Percentiles rank a stretch among this genome's conserved stretches.
Conservation (phyloP, 2,113 vertebrate species). For the Xenopus borealis region DNA sequence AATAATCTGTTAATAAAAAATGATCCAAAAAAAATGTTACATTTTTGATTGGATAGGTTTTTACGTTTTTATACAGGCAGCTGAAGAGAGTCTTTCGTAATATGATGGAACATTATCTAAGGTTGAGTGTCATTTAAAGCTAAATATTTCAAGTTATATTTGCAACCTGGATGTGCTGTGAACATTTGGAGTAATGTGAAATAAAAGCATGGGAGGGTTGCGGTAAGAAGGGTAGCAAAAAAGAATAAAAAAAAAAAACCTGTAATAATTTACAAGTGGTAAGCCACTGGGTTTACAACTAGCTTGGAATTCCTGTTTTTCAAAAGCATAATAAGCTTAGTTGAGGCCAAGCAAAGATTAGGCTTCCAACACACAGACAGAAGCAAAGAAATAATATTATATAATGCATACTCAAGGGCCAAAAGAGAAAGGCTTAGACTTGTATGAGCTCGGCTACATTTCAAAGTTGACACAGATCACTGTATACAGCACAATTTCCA, state of each 20-base stretch:
- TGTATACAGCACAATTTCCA: constrained; percentile 29
- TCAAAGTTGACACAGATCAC: constrained; percentile 36
- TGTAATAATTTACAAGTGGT: constrained; percentile 42
- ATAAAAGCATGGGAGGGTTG: constrained; percentile 34
- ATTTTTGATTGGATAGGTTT: too few species aligned
- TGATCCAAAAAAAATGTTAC: too few species aligned
- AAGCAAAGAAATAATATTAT: constrained; percentile 41
- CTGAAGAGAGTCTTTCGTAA: too few species aligned
- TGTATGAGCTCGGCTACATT: constrained; percentile 38
- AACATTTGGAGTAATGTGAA: constrained; percentile 7
- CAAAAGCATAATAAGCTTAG: constrained; percentile 44
- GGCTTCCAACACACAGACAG: constrained; percentile 29
- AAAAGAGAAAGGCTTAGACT: constrained; percentile 28
- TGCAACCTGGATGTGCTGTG: constrained; percentile 26
- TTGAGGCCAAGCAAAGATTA: constrained; percentile 38
- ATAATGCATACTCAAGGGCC: constrained; percentile 37
- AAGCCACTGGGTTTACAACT: constrained; percentile 44
- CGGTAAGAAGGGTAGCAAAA: constrained; percentile 38
- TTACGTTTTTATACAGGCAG: too few species aligned
- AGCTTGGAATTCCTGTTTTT: constrained; percentile 20
- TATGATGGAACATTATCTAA: too few species aligned
- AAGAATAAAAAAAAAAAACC: constrained; percentile 7
- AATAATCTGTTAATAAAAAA: too few species aligned
- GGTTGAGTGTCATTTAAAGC: too few species aligned
- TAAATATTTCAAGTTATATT: not conserved